A percentile compares a stretch with the other conserved stretches of the same genome.
phyloP scores from a whole-genome alignment of 2,888 invertebrate species.

The Vesta saturnalis region DNA sequence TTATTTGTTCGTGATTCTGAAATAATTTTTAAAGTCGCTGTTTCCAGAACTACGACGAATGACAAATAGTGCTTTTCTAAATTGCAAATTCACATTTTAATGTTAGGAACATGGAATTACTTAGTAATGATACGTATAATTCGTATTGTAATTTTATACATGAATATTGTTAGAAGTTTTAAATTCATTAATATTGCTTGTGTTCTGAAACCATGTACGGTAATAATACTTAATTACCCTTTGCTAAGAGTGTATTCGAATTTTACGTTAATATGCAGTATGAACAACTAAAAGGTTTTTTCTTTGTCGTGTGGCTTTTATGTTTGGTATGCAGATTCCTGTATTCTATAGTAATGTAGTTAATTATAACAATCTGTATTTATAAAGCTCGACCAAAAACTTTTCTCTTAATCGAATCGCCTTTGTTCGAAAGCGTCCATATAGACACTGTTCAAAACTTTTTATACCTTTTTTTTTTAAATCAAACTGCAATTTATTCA shows the following conservation, averaged over 20 bases:
- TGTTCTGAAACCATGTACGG: slow-evolving; percentile 2
- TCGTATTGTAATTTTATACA: too few species aligned
- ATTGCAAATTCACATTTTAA: too few species aligned
- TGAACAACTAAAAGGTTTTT: slow-evolving; percentile 11
- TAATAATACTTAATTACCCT: slow-evolving; percentile 2
- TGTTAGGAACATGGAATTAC: too few species aligned
- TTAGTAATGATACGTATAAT: too few species aligned
- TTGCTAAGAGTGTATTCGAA: slow-evolving; percentile 4
- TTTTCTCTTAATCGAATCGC: slow-evolving; percentile 17
- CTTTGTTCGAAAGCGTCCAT: background rate
- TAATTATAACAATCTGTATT: too few species aligned
- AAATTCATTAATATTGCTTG: too few species aligned
- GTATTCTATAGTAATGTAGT: background rate
- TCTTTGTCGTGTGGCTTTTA: background rate
- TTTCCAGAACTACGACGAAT: too few species aligned
- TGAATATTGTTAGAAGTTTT: too few species aligned
- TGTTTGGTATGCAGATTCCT: background rate
- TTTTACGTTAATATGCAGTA: slow-evolving; percentile 16
- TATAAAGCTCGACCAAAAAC: slow-evolving; percentile 23
- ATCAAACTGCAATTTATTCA: slow-evolving; percentile 1
- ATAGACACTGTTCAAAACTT: background rate
- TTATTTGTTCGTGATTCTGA: background rate
- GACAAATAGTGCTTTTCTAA: too few species aligned
- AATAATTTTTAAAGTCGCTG: too few species aligned
- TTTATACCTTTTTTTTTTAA: background rate